Conservation (phyloP, 1,140 invertebrate genomes). For the Monochamus saltuarius region DNA sequence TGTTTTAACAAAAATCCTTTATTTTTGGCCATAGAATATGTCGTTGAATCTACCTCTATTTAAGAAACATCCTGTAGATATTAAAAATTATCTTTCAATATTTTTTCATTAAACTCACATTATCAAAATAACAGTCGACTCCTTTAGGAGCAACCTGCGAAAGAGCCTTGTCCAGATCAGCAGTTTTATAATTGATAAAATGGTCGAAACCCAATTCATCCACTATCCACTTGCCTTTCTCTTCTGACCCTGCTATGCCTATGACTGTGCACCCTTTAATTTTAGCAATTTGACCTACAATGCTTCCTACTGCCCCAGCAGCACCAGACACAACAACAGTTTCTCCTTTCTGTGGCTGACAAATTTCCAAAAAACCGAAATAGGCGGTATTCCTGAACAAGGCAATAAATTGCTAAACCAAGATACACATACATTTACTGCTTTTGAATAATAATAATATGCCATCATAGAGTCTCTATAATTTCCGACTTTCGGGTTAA, state of each 20-base stretch:
- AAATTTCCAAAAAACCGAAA: slow-evolving; percentile 69
- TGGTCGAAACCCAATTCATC: slow-evolving; percentile 64
- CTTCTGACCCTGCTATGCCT: slow-evolving; percentile 67
- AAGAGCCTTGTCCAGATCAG: slow-evolving; percentile 55
- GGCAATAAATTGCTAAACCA: too few relatives aligned
- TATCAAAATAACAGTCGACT: slow-evolving; percentile 73
- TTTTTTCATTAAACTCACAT: slow-evolving; percentile 54
- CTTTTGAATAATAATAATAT: too few relatives aligned
- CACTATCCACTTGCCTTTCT: slow-evolving; percentile 66
- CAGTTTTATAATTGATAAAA: slow-evolving; percentile 70
- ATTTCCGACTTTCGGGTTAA: too few relatives aligned
- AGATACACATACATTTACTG: too few relatives aligned
- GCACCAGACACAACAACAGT: slow-evolving; percentile 66
- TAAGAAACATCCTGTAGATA: too few relatives aligned
- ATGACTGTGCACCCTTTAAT: slow-evolving; percentile 67
- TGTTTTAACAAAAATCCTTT: too few relatives aligned
- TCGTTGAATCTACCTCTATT: too few relatives aligned
- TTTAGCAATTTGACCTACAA: slow-evolving; percentile 73
- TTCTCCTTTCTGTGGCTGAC: slow-evolving; percentile 66
- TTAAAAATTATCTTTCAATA: too few relatives aligned
- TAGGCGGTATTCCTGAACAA: slow-evolving; percentile 58
- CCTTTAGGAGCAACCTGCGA: slow-evolving; percentile 64
- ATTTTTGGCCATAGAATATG: too few relatives aligned
- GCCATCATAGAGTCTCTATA: too few relatives aligned
- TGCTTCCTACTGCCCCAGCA: slow-evolving; percentile 68